Evolutionary conservation across 2,797 vertebrate species (phyloP).

Genomic region (Tragopan temminckii): DNA sequence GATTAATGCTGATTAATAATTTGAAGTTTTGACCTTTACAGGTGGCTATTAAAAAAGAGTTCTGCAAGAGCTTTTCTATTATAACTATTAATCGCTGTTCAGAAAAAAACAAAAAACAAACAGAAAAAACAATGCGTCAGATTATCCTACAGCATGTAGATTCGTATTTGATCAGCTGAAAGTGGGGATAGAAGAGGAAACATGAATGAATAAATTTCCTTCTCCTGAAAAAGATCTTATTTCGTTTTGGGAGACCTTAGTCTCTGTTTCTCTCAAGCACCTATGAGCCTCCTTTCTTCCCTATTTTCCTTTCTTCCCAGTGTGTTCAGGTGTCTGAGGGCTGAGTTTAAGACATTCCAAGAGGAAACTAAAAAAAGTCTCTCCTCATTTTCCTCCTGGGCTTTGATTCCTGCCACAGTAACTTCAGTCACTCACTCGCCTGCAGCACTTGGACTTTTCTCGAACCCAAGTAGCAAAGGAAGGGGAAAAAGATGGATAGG

Average conservation of each 20-base stretch:
- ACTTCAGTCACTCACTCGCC: neutral
- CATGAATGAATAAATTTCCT: neutral
- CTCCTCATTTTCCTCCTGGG: neutral
- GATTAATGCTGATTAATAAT: neutral
- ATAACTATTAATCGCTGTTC: neutral
- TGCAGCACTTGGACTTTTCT: rapidly evolving
- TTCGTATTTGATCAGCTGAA: neutral
- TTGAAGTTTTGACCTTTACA: neutral
- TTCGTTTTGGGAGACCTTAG: neutral
- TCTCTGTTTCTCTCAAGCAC: neutral
- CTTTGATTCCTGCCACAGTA: neutral
- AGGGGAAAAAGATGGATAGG: neutral
- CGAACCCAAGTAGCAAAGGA: neutral
- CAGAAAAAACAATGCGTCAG: neutral
- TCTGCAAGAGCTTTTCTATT: neutral
- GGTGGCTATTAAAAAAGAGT: neutral
- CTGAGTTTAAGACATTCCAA: conserved; percentile 2
- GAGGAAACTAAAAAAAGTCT: neutral
- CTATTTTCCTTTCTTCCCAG: neutral
- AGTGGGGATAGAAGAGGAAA: neutral
- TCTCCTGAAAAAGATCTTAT: neutral
- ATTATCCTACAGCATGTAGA: neutral
- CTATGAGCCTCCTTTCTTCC: neutral
- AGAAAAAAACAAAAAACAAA: neutral
- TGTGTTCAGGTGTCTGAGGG: neutral